A percentile compares a stretch with the other conserved stretches of the same genome.
Conservation (phyloP, 92 coral and sea anemone genomes). For the Pocillopora grandis region DNA sequence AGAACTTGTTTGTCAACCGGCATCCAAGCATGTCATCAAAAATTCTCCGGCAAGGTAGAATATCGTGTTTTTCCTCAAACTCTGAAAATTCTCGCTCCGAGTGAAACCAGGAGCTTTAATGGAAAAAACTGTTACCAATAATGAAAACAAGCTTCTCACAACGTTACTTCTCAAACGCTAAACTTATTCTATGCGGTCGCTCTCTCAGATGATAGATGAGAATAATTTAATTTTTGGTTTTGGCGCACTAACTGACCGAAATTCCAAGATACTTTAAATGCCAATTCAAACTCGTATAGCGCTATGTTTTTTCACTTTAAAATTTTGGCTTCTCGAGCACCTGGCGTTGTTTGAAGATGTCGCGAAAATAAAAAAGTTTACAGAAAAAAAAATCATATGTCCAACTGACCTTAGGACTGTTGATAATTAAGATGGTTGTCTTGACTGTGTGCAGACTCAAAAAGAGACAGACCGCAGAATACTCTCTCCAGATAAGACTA, state of each 20-base stretch:
- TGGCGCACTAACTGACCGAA: too few relatives aligned
- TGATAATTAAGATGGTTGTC: slow-evolving; percentile 4
- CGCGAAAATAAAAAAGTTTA: background rate
- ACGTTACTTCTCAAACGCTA: too few relatives aligned
- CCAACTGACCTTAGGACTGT: background rate
- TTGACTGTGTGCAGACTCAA: slow-evolving; percentile 5
- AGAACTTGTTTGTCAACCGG: background rate
- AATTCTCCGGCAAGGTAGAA: background rate
- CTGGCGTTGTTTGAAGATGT: slow-evolving; percentile 6
- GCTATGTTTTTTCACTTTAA: background rate
- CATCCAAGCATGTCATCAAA: background rate
- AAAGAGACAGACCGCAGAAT: slow-evolving; percentile 21
- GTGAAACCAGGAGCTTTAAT: too few relatives aligned
- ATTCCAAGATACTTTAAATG: background rate
- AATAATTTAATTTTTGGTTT: too few relatives aligned
- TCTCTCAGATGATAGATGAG: too few relatives aligned
- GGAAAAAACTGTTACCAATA: too few relatives aligned
- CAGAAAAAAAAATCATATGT: background rate
- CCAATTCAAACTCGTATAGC: background rate
- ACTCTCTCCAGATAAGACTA: slow-evolving; percentile 17
- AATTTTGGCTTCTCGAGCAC: slow-evolving; percentile 22
- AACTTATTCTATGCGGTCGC: too few relatives aligned
- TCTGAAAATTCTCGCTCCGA: background rate
- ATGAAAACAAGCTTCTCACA: too few relatives aligned
- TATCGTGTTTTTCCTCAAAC: background rate